Evolutionary conservation across 2,888 invertebrate genomes (phyloP).

Genomic region (Geophilus truncorum): DNA sequence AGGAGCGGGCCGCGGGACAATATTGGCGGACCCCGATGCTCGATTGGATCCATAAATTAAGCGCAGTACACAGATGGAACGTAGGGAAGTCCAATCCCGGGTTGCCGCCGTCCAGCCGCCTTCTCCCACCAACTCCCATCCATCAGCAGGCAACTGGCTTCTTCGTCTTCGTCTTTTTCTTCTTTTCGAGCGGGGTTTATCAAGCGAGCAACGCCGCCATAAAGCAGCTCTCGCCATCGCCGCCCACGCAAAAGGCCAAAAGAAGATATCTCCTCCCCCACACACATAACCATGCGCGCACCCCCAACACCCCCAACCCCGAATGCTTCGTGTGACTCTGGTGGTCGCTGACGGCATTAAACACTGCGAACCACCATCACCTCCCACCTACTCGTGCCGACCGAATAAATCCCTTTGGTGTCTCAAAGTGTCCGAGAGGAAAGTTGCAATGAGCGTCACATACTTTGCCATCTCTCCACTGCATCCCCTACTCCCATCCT

Average conservation of each 20-base stretch:
- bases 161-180: background rate
- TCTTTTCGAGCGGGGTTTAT: background rate
- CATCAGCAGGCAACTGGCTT: constrained; percentile 10
- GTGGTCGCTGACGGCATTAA: no score
- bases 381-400: background rate
- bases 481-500: background rate
- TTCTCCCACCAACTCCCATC: constrained; percentile 2
- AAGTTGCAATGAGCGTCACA: background rate
- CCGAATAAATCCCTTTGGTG: background rate
- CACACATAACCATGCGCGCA: no score
- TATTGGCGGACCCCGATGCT: constrained; percentile 19
- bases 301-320: no score
- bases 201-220: constrained; percentile 10
- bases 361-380: no score
- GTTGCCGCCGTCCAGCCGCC: constrained; percentile 5
- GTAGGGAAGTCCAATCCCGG: constrained; percentile 34
- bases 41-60: constrained; percentile 32
- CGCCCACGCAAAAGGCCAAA: background rate
- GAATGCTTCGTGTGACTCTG: no score
- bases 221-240: background rate
- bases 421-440: background rate
- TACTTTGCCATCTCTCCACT: background rate
- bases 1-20: constrained; percentile 25
- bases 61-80: constrained; percentile 17
- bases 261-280: background rate